Conservation (phyloP, 2,113 vertebrate species). For the Gambusia holbrooki region DNA sequence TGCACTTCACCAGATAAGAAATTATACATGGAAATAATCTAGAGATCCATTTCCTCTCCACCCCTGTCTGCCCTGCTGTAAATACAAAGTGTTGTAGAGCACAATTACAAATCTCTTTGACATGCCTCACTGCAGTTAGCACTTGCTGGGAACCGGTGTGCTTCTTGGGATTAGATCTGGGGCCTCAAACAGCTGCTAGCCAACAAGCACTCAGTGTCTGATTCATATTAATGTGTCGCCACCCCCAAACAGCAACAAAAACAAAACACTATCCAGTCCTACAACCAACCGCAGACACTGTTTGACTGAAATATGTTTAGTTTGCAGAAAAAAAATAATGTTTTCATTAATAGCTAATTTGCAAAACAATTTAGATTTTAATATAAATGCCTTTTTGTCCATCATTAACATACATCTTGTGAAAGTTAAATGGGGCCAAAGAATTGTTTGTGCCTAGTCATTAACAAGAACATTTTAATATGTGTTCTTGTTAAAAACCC, state of each 20-base stretch:
- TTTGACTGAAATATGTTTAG: background rate
- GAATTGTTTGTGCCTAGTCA: too few relatives aligned
- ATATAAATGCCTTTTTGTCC: too few relatives aligned
- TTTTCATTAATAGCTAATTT: too few relatives aligned
- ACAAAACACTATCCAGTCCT: conserved; percentile 35
- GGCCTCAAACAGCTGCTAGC: conserved; percentile 54
- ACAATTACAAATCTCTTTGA: conserved; percentile 74
- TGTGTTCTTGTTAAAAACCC: too few relatives aligned
- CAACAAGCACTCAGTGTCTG: conserved; percentile 43
- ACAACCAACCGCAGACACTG: background rate
- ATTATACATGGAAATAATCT: conserved; percentile 77
- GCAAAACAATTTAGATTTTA: too few relatives aligned
- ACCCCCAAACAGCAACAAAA: conserved; percentile 45
- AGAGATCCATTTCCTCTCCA: conserved; percentile 60
- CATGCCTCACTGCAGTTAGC: conserved; percentile 61
- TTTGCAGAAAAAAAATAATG: background rate
- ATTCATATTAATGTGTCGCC: conserved; percentile 70
- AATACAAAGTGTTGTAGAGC: conserved; percentile 64
- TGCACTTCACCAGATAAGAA: conserved; percentile 65
- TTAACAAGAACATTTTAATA: too few relatives aligned
- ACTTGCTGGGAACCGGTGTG: conserved; percentile 58
- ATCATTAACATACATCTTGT: too few relatives aligned
- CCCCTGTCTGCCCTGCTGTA: conserved; percentile 50
- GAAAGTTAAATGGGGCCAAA: too few relatives aligned
- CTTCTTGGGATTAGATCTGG: conserved; percentile 51